Percentiles rank a stretch among this genome's conserved stretches.
Conservation (phyloP, 2,797 vertebrate genomes). For the Siniperca undulata region DNA sequence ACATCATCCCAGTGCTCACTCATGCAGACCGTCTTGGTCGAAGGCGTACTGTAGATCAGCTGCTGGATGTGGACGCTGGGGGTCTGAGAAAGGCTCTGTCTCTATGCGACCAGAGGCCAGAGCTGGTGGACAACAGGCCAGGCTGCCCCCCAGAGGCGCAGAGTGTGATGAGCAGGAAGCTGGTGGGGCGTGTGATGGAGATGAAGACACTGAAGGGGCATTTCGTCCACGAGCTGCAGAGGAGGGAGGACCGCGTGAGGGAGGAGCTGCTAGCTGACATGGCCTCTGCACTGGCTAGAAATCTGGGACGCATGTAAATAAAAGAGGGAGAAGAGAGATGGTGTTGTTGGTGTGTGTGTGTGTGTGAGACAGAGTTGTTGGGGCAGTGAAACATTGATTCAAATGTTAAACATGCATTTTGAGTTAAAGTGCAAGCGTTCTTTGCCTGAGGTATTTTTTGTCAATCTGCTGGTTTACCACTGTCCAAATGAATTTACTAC, state of each 20-base stretch:
- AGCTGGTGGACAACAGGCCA: constrained; percentile 67
- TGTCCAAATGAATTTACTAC: constrained; percentile 42
- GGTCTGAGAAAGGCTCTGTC: constrained; percentile 56
- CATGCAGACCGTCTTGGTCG: constrained; percentile 48
- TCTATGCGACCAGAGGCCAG: constrained; percentile 68
- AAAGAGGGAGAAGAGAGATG: background rate
- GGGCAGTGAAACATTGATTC: constrained; percentile 6
- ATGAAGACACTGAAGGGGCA: constrained; percentile 61
- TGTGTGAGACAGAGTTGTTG: background rate
- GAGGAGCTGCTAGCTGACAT: constrained; percentile 79
- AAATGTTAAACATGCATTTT: constrained; percentile 45
- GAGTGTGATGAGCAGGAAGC: constrained; percentile 28
- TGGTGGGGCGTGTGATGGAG: constrained; percentile 70
- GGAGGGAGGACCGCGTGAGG: constrained; percentile 69
- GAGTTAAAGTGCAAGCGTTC: constrained; percentile 23
- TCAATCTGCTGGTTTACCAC: constrained; percentile 38
- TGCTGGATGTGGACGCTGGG: constrained; percentile 58
- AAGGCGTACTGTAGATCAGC: constrained; percentile 42
- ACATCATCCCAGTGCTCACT: constrained; percentile 76
- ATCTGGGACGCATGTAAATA: constrained; percentile 62
- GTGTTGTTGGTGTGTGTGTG: background rate
- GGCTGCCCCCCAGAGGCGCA: constrained; percentile 39
- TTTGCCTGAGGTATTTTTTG: constrained; percentile 42
- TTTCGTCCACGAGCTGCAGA: constrained; percentile 81
- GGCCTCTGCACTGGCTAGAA: constrained; percentile 66